Evolutionary conservation across 2,797 vertebrate species (phyloP).

Genomic region (Sebastes itinus): DNA sequence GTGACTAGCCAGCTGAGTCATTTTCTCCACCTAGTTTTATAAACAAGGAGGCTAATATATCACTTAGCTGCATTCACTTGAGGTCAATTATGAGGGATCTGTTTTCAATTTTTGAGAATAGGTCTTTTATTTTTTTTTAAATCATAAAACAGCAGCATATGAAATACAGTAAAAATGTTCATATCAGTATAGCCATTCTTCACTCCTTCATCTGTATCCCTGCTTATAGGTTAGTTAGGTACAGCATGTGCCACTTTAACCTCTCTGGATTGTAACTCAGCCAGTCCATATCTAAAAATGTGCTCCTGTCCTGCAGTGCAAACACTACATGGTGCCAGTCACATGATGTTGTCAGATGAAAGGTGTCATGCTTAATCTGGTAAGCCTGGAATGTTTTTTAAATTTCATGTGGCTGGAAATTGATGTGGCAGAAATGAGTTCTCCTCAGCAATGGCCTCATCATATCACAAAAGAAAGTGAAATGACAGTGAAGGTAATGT

Average conservation of each 20-base stretch:
- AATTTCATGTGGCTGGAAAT: neutral
- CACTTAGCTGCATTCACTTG: conserved; percentile 1
- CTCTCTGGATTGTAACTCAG: conserved; percentile 25
- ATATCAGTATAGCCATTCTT: neutral
- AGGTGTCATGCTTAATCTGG: conserved; percentile 12
- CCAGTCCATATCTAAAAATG: conserved; percentile 31
- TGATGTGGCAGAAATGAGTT: neutral
- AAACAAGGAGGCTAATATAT: conserved; percentile 34
- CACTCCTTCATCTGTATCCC: neutral
- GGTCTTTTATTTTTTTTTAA: neutral
- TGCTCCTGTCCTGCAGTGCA: conserved; percentile 10
- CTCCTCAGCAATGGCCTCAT: neutral
- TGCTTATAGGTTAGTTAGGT: neutral
- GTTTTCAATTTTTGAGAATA: neutral
- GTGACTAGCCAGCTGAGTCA: conserved; percentile 29
- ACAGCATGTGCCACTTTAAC: conserved; percentile 2
- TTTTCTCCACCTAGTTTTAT: conserved; percentile 42
- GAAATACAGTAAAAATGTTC: neutral
- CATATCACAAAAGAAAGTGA: neutral
- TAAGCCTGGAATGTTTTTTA: neutral
- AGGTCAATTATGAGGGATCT: neutral
- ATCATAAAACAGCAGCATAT: neutral
- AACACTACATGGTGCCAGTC: neutral
- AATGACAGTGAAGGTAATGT: neutral
- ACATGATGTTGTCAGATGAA: conserved; percentile 24